Evolutionary conservation across 2,888 invertebrate species (phyloP).

Genomic region (Chloroclysta siterata): DNA sequence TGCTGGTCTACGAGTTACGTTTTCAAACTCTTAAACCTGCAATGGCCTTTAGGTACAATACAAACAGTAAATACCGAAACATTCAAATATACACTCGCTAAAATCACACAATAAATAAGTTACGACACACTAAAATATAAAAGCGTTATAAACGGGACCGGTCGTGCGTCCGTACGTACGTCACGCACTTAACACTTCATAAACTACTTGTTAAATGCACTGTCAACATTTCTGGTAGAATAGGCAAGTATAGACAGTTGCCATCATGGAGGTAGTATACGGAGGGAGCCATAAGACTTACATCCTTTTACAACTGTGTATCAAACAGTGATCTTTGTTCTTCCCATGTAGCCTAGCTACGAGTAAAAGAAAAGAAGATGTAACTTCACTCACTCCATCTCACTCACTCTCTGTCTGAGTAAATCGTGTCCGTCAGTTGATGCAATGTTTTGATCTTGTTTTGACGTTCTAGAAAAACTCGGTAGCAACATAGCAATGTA

Average conservation of each 20-base stretch:
- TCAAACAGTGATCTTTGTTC: too few species aligned
- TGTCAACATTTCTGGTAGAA: conserved; percentile 42
- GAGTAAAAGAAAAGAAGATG: too few species aligned
- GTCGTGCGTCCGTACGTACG: conserved; percentile 38
- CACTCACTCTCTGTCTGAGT: too few species aligned
- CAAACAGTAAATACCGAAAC: not conserved
- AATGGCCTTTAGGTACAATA: not conserved
- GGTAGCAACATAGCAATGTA: too few species aligned
- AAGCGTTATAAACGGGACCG: conserved; percentile 34
- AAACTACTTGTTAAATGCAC: conserved; percentile 53
- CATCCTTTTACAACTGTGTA: too few species aligned
- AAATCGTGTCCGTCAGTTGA: too few species aligned
- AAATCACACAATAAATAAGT: conserved; percentile 20
- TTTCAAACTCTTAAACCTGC: not conserved
- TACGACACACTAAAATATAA: conserved; percentile 44
- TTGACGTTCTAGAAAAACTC: too few species aligned
- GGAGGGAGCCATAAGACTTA: too few species aligned
- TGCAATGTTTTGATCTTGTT: too few species aligned
- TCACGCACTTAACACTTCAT: conserved; percentile 57
- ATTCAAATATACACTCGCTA: conserved; percentile 6
- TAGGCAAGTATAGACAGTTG: conserved; percentile 15
- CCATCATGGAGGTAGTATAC: too few species aligned
- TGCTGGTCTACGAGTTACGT: not conserved
- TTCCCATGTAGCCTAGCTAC: too few species aligned
- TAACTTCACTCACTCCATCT: too few species aligned